Percentiles rank a stretch among this genome's conserved stretches.
Evolutionary conservation across 2,797 vertebrate species (phyloP).

Genomic region (Tragelaphus eurycerus): DNA sequence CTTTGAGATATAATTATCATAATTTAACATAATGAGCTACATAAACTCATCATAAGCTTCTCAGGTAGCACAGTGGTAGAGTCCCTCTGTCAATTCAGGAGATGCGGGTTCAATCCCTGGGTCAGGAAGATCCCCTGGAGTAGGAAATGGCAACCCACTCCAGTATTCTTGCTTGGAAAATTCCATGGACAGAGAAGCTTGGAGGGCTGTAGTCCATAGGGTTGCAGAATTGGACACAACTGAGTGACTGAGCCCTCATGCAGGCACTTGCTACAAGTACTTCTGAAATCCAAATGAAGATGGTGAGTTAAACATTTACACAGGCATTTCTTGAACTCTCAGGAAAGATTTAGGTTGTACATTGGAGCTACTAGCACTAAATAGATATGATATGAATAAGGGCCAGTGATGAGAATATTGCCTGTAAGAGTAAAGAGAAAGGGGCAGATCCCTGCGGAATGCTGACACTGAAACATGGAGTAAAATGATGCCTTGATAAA

Average conservation of each 20-base stretch:
- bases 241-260: accelerated
- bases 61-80: background rate
- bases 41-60: background rate
- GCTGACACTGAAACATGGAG: background rate
- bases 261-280: background rate
- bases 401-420: background rate
- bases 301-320: background rate
- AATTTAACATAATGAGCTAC: background rate
- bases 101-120: background rate
- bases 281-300: background rate
- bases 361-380: background rate
- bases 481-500: background rate
- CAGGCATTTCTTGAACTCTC: background rate
- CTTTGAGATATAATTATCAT: background rate
- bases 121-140: background rate
- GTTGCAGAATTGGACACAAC: background rate
- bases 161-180: background rate
- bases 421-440: background rate
- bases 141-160: background rate
- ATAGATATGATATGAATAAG: background rate
- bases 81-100: background rate
- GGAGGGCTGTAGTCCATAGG: background rate
- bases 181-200: background rate
- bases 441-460: background rate
- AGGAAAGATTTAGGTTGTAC: background rate